phyloP scores from a whole-genome alignment of 2,113 vertebrate genomes.

The Ptilorrhoa leucosticta region DNA sequence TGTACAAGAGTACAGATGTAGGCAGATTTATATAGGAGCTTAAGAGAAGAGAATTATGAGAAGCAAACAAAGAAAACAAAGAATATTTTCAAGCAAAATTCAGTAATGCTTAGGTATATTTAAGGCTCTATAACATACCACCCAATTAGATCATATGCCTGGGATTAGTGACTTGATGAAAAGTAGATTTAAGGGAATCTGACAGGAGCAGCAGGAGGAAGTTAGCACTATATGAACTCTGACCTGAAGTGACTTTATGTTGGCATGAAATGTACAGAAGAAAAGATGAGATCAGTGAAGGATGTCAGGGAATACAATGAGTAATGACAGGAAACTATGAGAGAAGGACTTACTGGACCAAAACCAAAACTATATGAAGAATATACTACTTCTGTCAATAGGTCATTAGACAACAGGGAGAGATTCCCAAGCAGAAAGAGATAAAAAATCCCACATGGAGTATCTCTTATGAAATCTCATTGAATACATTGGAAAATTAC shows the following conservation, averaged over 20 bases:
- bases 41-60: not conserved
- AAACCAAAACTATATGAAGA: slow-evolving; percentile 3
- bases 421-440: not conserved
- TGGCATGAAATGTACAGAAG: not conserved
- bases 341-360: slow-evolving; percentile 1
- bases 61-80: not conserved
- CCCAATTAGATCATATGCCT: slow-evolving; percentile 5
- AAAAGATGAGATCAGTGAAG: slow-evolving; percentile 50
- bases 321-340: slow-evolving; percentile 16
- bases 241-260: slow-evolving; percentile 24
- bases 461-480: not conserved
- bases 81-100: not conserved
- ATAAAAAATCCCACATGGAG: not conserved
- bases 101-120: not conserved
- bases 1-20: not conserved
- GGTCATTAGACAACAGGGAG: not conserved
- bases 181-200: slow-evolving; percentile 12
- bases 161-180: not conserved
- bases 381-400: not conserved
- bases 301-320: not conserved
- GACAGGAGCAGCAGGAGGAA: slow-evolving; percentile 19
- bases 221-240: slow-evolving; percentile 8
- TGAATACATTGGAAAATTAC: not conserved
- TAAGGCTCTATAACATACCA: not conserved
- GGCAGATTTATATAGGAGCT: not conserved